Evolutionary conservation across 2,113 vertebrate species (phyloP).

Genomic region (Indicator maculatus): DNA sequence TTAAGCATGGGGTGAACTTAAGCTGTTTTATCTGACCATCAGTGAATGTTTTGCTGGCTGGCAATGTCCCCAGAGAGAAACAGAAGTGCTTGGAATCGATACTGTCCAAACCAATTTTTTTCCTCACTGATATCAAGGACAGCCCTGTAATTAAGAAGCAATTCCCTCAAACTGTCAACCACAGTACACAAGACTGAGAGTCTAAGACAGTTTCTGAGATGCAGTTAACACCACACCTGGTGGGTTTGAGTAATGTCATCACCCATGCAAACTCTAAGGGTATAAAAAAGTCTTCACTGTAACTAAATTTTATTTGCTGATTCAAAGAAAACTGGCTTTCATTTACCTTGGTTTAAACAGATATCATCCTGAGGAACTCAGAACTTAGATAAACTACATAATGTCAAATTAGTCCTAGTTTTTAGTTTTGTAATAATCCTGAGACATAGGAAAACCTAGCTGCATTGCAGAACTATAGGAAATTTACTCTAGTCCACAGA

Average conservation of each 20-base stretch:
- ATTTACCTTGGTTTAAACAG: background rate
- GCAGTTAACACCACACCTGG: background rate
- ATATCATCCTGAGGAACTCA: background rate
- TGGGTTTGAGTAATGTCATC: background rate
- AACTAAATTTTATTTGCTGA: background rate
- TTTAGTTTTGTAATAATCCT: background rate
- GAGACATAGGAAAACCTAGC: background rate
- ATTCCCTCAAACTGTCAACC: constrained; percentile 78
- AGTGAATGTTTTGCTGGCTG: constrained; percentile 76
- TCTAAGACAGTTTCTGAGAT: background rate
- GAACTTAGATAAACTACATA: background rate
- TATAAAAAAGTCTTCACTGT: background rate
- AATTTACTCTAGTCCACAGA: background rate
- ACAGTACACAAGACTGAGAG: constrained; percentile 45
- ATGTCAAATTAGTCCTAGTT: background rate
- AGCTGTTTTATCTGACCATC: constrained; percentile 76
- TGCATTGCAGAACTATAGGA: background rate
- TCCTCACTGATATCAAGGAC: constrained; percentile 79
- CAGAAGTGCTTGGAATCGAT: constrained; percentile 83
- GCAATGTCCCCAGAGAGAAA: constrained; percentile 78
- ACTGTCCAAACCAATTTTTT: constrained; percentile 80
- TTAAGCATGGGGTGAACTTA: constrained; percentile 74
- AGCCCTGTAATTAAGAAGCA: constrained; percentile 81
- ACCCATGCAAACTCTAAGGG: background rate
- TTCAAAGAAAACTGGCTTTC: background rate